Evolutionary conservation across 1,140 invertebrate species (phyloP).

Genomic region (Ips nitidus): DNA sequence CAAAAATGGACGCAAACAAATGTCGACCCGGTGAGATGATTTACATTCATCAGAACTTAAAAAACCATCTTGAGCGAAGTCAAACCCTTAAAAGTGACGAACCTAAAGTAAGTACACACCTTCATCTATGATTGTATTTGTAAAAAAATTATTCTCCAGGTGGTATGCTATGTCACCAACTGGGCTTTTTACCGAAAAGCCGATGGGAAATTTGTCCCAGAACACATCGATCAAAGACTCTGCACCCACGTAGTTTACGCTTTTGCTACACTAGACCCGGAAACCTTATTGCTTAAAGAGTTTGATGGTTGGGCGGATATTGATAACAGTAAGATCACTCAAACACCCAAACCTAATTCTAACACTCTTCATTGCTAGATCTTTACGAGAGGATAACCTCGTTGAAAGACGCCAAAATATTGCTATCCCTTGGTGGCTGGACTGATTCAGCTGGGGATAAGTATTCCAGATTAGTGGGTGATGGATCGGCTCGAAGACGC

Average conservation of each 20-base stretch:
- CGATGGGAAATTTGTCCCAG: constrained; percentile 81
- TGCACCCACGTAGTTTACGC: constrained; percentile 90
- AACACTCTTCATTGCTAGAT: constrained; percentile 47
- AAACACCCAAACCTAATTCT: too few species aligned
- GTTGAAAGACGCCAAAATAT: constrained; percentile 65
- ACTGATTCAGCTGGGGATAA: constrained; percentile 74
- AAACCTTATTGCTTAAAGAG: constrained; percentile 70
- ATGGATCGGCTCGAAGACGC: constrained; percentile 62
- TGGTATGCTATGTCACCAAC: constrained; percentile 86
- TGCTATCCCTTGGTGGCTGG: constrained; percentile 72
- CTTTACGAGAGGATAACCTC: constrained; percentile 62
- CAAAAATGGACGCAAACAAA: constrained; percentile 46
- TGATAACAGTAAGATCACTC: constrained; percentile 68
- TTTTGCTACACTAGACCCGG: constrained; percentile 81
- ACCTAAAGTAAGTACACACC: constrained; percentile 37
- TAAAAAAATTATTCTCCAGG: constrained; percentile 42
- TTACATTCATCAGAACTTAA: constrained; percentile 41
- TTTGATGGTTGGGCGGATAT: constrained; percentile 85
- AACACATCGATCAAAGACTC: constrained; percentile 75
- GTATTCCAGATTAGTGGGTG: constrained; percentile 75
- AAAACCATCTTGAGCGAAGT: constrained; percentile 20
- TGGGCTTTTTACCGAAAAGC: constrained; percentile 85
- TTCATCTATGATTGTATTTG: not conserved
- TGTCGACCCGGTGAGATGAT: constrained; percentile 47
- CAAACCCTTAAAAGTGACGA: constrained; percentile 33